A percentile compares a stretch with the other conserved stretches of the same genome.
Conservation (phyloP, 1,140 invertebrate genomes). For the Formica selysi region DNA sequence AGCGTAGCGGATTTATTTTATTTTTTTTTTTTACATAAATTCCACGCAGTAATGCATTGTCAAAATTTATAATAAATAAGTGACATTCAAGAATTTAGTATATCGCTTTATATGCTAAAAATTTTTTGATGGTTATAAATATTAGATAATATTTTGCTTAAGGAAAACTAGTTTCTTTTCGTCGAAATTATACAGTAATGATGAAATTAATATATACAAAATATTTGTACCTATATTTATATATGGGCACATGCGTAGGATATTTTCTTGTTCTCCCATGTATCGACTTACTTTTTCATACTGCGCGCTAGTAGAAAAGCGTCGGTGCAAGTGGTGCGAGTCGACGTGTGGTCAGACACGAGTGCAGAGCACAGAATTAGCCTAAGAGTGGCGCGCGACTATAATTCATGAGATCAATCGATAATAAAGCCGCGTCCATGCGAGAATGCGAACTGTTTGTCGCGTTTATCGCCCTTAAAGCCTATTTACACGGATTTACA, state of each 20-base stretch:
- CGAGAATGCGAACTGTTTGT: slow-evolving; percentile 31
- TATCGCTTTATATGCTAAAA: background rate
- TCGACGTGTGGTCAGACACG: slow-evolving; percentile 76
- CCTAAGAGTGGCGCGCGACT: slow-evolving; percentile 60
- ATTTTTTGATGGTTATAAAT: background rate
- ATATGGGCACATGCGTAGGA: slow-evolving; percentile 17
- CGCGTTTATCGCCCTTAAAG: slow-evolving; percentile 27
- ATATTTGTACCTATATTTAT: background rate
- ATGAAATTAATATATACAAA: background rate
- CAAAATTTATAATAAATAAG: background rate
- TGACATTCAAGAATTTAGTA: background rate
- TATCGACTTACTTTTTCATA: slow-evolving; percentile 5
- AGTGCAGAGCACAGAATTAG: slow-evolving; percentile 58
- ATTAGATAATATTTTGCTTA: background rate
- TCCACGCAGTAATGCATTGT: background rate
- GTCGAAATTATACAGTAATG: background rate
- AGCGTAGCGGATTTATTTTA: background rate
- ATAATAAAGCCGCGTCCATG: slow-evolving; percentile 44
- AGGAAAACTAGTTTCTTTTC: background rate
- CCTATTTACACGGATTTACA: background rate
- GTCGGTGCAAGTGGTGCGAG: slow-evolving; percentile 68
- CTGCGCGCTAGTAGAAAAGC: slow-evolving; percentile 14
- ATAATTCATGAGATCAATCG: slow-evolving; percentile 76
- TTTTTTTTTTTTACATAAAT: background rate
- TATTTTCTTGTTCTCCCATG: slow-evolving; percentile 6